phyloP scores from a whole-genome alignment of 1,140 invertebrate genomes.

The Portunus trituberculatus region DNA sequence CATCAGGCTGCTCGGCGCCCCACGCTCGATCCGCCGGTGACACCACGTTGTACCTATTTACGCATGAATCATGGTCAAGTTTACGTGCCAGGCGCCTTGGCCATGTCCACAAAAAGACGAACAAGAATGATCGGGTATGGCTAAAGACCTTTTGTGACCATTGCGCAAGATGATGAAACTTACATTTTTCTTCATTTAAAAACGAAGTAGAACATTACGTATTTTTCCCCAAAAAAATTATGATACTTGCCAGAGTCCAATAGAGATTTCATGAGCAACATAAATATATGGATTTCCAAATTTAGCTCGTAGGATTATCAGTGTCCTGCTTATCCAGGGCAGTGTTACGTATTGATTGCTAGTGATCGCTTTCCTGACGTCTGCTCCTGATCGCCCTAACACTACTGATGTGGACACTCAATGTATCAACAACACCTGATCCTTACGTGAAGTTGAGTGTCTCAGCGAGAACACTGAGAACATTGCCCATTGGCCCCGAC shows the following conservation, averaged over 20 bases:
- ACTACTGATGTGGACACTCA: background rate
- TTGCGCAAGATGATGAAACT: background rate
- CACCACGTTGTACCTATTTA: conserved; percentile 14
- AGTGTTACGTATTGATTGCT: background rate
- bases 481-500: background rate
- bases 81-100: too few relatives aligned
- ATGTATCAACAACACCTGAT: background rate
- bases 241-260: too few relatives aligned
- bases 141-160: background rate
- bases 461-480: background rate
- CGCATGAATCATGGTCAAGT: background rate
- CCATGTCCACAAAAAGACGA: background rate
- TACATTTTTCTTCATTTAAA: background rate
- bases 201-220: too few relatives aligned
- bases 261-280: too few relatives aligned
- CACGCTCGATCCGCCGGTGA: background rate
- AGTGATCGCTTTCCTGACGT: background rate
- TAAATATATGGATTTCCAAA: background rate
- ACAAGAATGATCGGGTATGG: too few relatives aligned
- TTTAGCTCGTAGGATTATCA: background rate
- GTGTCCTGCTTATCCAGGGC: background rate
- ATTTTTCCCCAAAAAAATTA: too few relatives aligned
- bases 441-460: conserved; percentile 38
- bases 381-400: background rate
- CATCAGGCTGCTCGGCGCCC: background rate